These are phyloP conservation scores for Strongylocentrotus purpuratus DNA, from an alignment of 35 echinoderm and acorn worm species.

Conservation along the genomic window DNA sequence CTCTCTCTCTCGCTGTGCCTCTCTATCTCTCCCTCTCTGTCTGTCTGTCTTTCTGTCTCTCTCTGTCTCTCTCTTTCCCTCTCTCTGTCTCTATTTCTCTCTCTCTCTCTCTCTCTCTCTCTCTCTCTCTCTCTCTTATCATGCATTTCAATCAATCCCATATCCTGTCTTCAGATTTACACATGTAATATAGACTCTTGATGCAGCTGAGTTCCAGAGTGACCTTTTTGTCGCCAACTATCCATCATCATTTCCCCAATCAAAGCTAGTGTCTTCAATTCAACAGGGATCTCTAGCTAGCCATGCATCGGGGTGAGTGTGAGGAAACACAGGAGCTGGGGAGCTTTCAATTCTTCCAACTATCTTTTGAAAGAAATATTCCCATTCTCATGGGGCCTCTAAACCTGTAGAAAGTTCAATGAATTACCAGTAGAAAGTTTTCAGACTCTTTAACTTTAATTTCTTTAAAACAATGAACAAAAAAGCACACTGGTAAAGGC, in stretches of 20 bases:
- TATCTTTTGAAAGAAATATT: too few species aligned
- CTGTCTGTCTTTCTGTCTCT: background rate
- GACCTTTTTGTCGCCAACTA: slow-evolving; percentile 15
- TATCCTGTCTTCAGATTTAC: slow-evolving; percentile 17
- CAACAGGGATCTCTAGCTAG: slow-evolving; percentile 9
- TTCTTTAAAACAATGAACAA: too few species aligned
- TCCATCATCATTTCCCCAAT: slow-evolving; percentile 17
- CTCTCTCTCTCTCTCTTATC: background rate
- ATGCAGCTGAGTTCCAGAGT: slow-evolving; percentile 4
- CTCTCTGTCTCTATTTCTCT: background rate
- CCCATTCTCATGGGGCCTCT: too few species aligned
- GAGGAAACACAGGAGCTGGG: background rate
- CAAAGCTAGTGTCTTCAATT: background rate
- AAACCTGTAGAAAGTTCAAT: too few species aligned
- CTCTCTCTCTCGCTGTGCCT: background rate
- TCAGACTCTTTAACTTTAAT: too few species aligned
- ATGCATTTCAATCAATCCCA: background rate
- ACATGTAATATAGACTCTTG: background rate
- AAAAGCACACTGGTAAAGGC: too few species aligned
- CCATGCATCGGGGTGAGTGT: background rate
- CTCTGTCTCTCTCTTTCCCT: background rate
- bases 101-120: background rate
- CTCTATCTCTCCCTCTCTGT: background rate
- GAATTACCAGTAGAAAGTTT: too few species aligned
- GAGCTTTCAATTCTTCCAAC: background rate